Evolutionary conservation across 2,888 invertebrate genomes (phyloP).

Genomic region (Chorisops tibialis): DNA sequence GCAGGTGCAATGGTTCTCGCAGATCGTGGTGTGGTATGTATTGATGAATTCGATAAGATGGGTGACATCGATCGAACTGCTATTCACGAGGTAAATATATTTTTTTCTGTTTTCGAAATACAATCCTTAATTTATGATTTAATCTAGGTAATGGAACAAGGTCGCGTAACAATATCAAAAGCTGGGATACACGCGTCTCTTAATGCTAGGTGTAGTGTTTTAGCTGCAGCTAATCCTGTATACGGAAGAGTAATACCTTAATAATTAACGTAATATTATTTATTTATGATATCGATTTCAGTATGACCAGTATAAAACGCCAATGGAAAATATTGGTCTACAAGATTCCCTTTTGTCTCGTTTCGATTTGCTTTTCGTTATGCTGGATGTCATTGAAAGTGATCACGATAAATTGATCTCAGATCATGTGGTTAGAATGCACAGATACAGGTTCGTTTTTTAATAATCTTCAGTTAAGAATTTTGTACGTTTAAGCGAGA

Average conservation of each 20-base stretch:
- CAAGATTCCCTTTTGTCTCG: constrained; percentile 96
- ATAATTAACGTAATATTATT: constrained; percentile 26
- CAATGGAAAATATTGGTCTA: constrained; percentile 99
- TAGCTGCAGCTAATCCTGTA: constrained; percentile 99
- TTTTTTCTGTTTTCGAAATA: not conserved
- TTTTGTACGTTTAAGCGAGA: too few relatives aligned
- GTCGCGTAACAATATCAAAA: constrained; percentile 94
- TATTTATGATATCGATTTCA: constrained; percentile 50
- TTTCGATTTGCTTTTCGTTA: constrained; percentile 96
- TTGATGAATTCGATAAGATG: constrained; percentile 98
- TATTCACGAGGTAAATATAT: constrained; percentile 82
- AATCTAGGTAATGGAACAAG: constrained; percentile 97
- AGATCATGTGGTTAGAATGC: constrained; percentile 96
- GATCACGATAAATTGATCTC: constrained; percentile 89
- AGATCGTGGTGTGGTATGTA: constrained; percentile 95
- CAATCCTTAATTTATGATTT: not conserved
- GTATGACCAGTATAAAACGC: constrained; percentile 98
- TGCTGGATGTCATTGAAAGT: constrained; percentile 89
- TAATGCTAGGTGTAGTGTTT: constrained; percentile 94
- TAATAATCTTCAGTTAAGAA: too few relatives aligned
- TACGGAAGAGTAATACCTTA: constrained; percentile 72
- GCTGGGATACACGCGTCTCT: constrained; percentile 97
- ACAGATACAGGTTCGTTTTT: constrained; percentile 73
- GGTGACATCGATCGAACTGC: constrained; percentile 98
- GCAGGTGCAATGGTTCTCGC: constrained; percentile 99